A percentile compares a stretch with the other conserved stretches of the same genome.
phyloP scores from a whole-genome alignment of 1,140 invertebrate genomes.

The Anoplophora glabripennis region DNA sequence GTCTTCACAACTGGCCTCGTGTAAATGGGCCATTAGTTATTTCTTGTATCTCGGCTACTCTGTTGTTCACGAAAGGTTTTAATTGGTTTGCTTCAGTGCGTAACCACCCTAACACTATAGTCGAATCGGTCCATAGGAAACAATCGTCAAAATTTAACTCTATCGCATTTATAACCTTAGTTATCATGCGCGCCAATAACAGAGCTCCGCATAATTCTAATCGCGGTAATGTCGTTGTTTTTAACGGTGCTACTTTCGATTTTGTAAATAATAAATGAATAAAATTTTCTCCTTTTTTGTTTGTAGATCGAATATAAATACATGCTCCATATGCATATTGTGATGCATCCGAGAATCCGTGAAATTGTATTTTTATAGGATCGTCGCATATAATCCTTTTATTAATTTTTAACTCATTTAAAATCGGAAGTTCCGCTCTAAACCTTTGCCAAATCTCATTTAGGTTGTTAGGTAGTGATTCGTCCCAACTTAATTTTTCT shows the following conservation, averaged over 20 bases:
- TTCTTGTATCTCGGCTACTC: too few relatives aligned
- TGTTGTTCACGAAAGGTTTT: too few relatives aligned
- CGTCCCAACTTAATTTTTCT: slow-evolving; percentile 46
- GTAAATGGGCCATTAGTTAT: too few relatives aligned
- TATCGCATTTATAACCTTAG: too few relatives aligned
- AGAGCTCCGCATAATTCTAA: slow-evolving; percentile 32
- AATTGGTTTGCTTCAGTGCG: too few relatives aligned
- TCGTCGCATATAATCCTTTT: background rate
- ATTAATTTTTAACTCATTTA: slow-evolving; percentile 9
- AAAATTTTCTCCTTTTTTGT: slow-evolving; percentile 24
- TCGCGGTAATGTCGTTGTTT: slow-evolving; percentile 28
- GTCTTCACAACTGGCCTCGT: too few relatives aligned
- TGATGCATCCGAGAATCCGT: slow-evolving; percentile 47
- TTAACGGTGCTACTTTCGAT: slow-evolving; percentile 33
- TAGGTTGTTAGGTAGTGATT: slow-evolving; percentile 9
- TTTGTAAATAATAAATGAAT: slow-evolving; percentile 48
- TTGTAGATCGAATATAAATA: slow-evolving; percentile 29
- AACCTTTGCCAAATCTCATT: slow-evolving; percentile 6
- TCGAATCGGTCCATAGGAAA: too few relatives aligned
- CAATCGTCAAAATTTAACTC: too few relatives aligned
- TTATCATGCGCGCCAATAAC: slow-evolving; percentile 20
- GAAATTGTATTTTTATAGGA: slow-evolving; percentile 24
- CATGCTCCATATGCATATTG: slow-evolving; percentile 41
- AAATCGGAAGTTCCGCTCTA: slow-evolving; percentile 11
- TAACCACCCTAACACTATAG: too few relatives aligned